Evolutionary conservation across 2,888 invertebrate genomes (phyloP).

Genomic region (Leucophenga montana): DNA sequence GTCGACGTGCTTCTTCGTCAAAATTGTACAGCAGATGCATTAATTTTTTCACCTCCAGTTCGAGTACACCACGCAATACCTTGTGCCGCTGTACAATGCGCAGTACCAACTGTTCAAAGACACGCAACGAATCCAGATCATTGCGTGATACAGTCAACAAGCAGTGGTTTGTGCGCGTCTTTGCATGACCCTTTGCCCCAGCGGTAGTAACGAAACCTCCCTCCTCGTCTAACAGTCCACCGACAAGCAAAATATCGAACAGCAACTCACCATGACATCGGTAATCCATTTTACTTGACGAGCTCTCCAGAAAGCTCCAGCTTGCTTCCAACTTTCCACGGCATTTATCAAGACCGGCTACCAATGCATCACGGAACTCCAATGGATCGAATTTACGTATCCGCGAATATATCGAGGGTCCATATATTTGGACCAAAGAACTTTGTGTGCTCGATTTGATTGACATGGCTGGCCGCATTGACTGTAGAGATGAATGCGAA

Average conservation of each 20-base stretch:
- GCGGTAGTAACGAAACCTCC: neutral
- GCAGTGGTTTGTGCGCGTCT: conserved; percentile 31
- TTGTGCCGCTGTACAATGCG: conserved; percentile 30
- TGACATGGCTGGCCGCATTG: no score
- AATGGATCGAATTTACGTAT: neutral
- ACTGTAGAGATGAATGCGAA: no score
- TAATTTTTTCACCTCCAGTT: conserved; percentile 21
- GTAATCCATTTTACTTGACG: conserved; percentile 26
- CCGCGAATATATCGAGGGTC: neutral
- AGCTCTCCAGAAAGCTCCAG: conserved; percentile 37
- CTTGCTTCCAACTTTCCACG: conserved; percentile 42
- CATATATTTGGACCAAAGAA: no score
- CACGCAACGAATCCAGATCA: conserved; percentile 32
- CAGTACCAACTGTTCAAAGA: conserved; percentile 37
- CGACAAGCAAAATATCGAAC: conserved; percentile 38
- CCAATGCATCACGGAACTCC: conserved; percentile 29
- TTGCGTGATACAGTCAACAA: conserved; percentile 24
- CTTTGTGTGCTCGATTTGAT: no score
- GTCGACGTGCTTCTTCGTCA: conserved; percentile 19
- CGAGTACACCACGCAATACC: conserved; percentile 30
- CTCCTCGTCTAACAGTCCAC: conserved; percentile 30
- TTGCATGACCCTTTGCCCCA: conserved; percentile 10
- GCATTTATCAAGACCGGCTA: conserved; percentile 34
- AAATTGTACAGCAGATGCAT: conserved; percentile 27
- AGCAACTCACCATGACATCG: conserved; percentile 17